Base-by-base conservation (phyloP, 2,888 invertebrate genomes). In the Metopia argyrocephala region DNA sequence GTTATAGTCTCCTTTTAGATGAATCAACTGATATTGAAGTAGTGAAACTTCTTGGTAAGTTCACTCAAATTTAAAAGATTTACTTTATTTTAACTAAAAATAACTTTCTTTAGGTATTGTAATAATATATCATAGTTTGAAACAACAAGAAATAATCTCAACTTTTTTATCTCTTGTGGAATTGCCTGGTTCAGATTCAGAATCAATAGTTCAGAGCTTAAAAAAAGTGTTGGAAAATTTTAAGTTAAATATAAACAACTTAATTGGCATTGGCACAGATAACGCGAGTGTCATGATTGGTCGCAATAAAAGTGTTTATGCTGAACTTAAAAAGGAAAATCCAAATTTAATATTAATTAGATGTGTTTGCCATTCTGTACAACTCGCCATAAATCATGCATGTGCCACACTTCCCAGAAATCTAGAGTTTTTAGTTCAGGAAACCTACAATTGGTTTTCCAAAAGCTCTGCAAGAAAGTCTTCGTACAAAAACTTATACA, bases 51-150 rank as follows among this genome's bases (percentile, higher is more conserved):
- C 31, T 31, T 6, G 31, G 31, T 31, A 31, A 31, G 31, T 9
- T 31, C 9, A n/a, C n/a, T n/a, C n/a, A n/a, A n/a, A n/a, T n/a
- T n/a, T n/a, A n/a, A n/a, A n/a, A n/a, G n/a, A n/a, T n/a, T n/a
- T n/a, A n/a, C n/a, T n/a, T n/a, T n/a, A n/a, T n/a, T n/a, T n/a
- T n/a, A n/a, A n/a, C n/a, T n/a, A n/a, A n/a, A n/a, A n/a, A 21
- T 73, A 48, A 48, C 66, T 71, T 45, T n/a, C 20, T 27, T 20
- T 57, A 46, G 66, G 74, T 57, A 71, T 80, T 23, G 80, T 68
- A 48, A 76, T 80, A 38, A 78, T 71, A 5, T 80, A 80, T 57
- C 78, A 73, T 64, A 64, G 69, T 56, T 12, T 48, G 25, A 31
- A 38, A 62, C 61, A 70, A 21, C 45, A 38, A 48, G 25, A 28